These are phyloP conservation scores for Drosophila rellima DNA, from an alignment of 2,888 invertebrate species.

Conservation along the genomic window DNA sequence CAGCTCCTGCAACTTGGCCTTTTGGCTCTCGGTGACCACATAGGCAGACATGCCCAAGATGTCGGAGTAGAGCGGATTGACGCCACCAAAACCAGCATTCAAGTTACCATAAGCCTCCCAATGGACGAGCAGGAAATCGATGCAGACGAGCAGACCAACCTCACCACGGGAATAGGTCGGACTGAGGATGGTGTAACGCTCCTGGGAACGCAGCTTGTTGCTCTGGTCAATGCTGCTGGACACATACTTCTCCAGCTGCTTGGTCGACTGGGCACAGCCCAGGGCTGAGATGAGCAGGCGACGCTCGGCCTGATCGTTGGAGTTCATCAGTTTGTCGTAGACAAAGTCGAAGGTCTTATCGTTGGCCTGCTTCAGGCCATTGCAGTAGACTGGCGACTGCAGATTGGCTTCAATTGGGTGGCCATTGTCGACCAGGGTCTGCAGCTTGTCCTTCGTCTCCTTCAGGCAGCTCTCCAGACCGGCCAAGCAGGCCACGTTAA, in stretches of 20 bases:
- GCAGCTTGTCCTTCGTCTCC: slow-evolving; percentile 77
- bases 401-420: slow-evolving; percentile 81
- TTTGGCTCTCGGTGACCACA: slow-evolving; percentile 73
- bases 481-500: slow-evolving; percentile 83
- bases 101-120: slow-evolving; percentile 80
- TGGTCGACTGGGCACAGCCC: slow-evolving; percentile 88
- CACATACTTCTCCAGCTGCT: slow-evolving; percentile 87
- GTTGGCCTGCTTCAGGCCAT: slow-evolving; percentile 83
- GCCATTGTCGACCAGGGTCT: slow-evolving; percentile 56
- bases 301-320: slow-evolving; percentile 88
- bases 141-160: slow-evolving; percentile 86
- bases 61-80: slow-evolving; percentile 77
- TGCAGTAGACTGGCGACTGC: slow-evolving; percentile 84
- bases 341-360: slow-evolving; percentile 89
- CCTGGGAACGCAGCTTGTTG: slow-evolving; percentile 72
- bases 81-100: slow-evolving; percentile 68
- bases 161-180: slow-evolving; percentile 79
- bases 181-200: slow-evolving; percentile 74
- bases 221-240: slow-evolving; percentile 70
- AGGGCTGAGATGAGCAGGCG: slow-evolving; percentile 88
- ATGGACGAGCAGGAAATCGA: slow-evolving; percentile 86
- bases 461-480: slow-evolving; percentile 76
- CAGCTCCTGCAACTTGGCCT: slow-evolving; percentile 66
- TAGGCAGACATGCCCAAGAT: slow-evolving; percentile 75
- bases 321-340: slow-evolving; percentile 87